Evolutionary conservation across 1,140 invertebrate species (phyloP).

Genomic region (Antheraea pernyi): DNA sequence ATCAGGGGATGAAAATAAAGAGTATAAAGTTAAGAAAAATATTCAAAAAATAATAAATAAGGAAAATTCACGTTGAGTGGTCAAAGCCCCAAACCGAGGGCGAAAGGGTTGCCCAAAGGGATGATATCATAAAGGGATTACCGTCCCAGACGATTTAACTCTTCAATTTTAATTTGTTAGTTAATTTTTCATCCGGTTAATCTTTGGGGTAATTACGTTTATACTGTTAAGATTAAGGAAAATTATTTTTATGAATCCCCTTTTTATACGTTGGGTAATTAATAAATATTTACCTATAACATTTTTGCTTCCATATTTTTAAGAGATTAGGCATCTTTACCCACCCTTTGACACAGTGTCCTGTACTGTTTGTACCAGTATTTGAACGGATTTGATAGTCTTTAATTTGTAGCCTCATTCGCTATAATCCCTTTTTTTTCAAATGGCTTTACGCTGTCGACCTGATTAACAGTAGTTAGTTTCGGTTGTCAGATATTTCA

Average conservation of each 20-base stretch:
- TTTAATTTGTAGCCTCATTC: too few relatives aligned
- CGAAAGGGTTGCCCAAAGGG: slow-evolving; percentile 37
- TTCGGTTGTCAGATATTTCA: too few relatives aligned
- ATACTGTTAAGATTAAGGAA: slow-evolving; percentile 29
- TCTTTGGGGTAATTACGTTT: slow-evolving; percentile 36
- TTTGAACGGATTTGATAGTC: too few relatives aligned
- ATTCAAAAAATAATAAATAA: slow-evolving; percentile 19
- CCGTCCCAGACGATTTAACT: slow-evolving; percentile 50
- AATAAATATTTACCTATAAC: too few relatives aligned
- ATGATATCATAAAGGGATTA: slow-evolving; percentile 64
- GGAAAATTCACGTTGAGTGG: slow-evolving; percentile 24
- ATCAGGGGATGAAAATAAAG: slow-evolving; percentile 18
- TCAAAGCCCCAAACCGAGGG: slow-evolving; percentile 23
- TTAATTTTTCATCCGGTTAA: slow-evolving; percentile 59
- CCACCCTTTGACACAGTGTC: too few relatives aligned
- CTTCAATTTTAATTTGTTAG: slow-evolving; percentile 65
- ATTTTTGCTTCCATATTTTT: too few relatives aligned
- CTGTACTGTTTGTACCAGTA: too few relatives aligned
- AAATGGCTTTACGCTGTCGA: too few relatives aligned
- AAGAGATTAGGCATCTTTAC: too few relatives aligned
- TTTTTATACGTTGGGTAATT: not conserved
- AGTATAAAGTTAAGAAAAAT: not conserved
- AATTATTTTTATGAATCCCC: slow-evolving; percentile 24
- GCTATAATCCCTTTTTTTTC: too few relatives aligned
- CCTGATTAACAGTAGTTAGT: too few relatives aligned